Evolutionary conservation across 1,140 invertebrate genomes (phyloP), one percentile per base, ranked within the genome.

Genomic region (Zaprionus nigranus): DNA sequence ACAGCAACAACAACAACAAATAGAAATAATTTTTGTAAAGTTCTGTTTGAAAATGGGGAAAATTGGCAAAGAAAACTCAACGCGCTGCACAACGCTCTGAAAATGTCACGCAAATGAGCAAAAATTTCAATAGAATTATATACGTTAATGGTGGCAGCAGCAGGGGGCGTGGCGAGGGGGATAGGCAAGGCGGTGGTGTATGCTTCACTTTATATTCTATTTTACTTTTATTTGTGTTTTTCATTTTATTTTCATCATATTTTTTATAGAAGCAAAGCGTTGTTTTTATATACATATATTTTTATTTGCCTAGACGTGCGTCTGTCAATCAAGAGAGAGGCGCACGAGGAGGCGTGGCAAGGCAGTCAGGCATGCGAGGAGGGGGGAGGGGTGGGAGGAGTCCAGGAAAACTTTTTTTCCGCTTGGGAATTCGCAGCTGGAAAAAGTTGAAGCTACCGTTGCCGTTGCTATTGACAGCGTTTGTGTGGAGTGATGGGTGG

Each of bases 231-330:
- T 75, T 81, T 67, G 46, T 59, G 66, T 78, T 79, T 82, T 82
- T 68, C 63, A 20, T 63, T 46, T 46, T 46, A 38, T 69, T 62
- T 75, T 72, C 54, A 26, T 66, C 49, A 68, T 58, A 75, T 64
- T 62, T 54, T 79, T 66, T 68, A 34, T 68, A 62, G 9, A 75
- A n/a, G 40, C 40, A 17, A 7, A n/a, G 43, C 75, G 38, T n/a
- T n/a, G n/a, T 28, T 62, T 67, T 58, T 62, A 38, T 68, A 72
- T 65, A 38, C 65, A 72, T 65, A 61, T 61, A 61, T 77, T 70
- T 77, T 70, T 84, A 84, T 86, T 82, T 82, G 83, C 71, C 75
- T 86, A 82, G 82, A 82, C 68, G 82, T 86, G 82, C 82, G 83
- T 80, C 73, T 78, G 83, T 87, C 82, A 87, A 86, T 82, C 82